Evolutionary conservation across 1,140 invertebrate genomes (phyloP).

Genomic region (Chionoecetes opilio): DNA sequence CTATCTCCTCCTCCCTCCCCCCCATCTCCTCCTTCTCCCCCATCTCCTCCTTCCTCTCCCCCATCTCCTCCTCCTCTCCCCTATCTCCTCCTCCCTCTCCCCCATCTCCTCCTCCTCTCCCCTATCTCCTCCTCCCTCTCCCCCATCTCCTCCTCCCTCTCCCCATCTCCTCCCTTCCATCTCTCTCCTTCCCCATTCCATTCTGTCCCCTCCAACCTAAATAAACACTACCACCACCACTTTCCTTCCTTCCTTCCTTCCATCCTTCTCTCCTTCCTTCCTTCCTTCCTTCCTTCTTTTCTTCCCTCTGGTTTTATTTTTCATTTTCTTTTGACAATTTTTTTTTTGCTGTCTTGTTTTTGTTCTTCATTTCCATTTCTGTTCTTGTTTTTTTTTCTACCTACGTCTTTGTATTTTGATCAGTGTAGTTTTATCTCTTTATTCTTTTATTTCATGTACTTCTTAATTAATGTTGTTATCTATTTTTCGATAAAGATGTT

Average conservation of each 20-base stretch:
- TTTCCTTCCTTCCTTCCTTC: too few relatives aligned
- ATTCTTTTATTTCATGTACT: too few relatives aligned
- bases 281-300: neutral
- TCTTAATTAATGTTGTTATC: too few relatives aligned
- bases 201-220: too few relatives aligned
- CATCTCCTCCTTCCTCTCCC: neutral
- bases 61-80: neutral
- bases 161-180: neutral
- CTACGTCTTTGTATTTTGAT: too few relatives aligned
- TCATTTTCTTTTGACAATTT: neutral
- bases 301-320: neutral
- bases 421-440: too few relatives aligned
- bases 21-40: neutral
- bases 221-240: too few relatives aligned
- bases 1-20: conserved; percentile 36
- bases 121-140: neutral
- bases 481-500: too few relatives aligned
- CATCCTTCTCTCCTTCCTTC: neutral
- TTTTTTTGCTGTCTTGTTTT: neutral
- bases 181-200: neutral
- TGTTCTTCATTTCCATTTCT: neutral
- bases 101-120: neutral
- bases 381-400: too few relatives aligned
- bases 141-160: neutral
- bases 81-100: neutral